phyloP scores from a whole-genome alignment of 2,113 vertebrate species.

The Callionymus lyra region DNA sequence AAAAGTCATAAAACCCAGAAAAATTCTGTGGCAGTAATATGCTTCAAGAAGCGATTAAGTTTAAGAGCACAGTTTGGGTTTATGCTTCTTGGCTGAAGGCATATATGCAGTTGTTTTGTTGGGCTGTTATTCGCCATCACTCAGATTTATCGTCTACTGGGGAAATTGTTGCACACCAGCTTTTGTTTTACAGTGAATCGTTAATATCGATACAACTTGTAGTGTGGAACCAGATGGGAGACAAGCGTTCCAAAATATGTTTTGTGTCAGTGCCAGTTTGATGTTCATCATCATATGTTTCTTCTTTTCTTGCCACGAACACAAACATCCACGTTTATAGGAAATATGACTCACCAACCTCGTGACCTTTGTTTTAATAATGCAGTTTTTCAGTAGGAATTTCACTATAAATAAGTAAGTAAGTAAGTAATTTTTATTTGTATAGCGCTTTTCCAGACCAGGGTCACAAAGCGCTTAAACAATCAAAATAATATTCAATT shows the following conservation, averaged over 20 bases:
- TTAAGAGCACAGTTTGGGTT: slow-evolving; percentile 22
- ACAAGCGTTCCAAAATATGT: background rate
- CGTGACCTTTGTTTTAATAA: too few relatives aligned
- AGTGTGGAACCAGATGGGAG: slow-evolving; percentile 4
- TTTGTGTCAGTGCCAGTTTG: slow-evolving; percentile 14
- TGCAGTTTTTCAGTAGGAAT: too few relatives aligned
- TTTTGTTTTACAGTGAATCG: slow-evolving; percentile 15
- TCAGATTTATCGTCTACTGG: slow-evolving; percentile 31
- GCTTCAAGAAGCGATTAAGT: slow-evolving; percentile 19
- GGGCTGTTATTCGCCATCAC: slow-evolving; percentile 2
- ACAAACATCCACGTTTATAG: background rate
- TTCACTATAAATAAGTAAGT: too few relatives aligned
- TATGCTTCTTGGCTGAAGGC: slow-evolving; percentile 17
- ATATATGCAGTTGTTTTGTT: too few relatives aligned
- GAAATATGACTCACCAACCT: too few relatives aligned
- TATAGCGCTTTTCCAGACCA: too few relatives aligned
- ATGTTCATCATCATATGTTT: slow-evolving; percentile 6
- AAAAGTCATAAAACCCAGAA: too few relatives aligned
- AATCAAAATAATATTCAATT: too few relatives aligned
- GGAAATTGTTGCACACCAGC: slow-evolving; percentile 1
- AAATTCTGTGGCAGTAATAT: slow-evolving; percentile 9
- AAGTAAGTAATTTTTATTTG: too few relatives aligned
- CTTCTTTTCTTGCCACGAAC: slow-evolving; percentile 7
- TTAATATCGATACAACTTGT: background rate
- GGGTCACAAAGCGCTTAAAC: too few relatives aligned